phyloP scores from a whole-genome alignment of 23 tunicate genomes.

The Trididemnum miniatum region DNA sequence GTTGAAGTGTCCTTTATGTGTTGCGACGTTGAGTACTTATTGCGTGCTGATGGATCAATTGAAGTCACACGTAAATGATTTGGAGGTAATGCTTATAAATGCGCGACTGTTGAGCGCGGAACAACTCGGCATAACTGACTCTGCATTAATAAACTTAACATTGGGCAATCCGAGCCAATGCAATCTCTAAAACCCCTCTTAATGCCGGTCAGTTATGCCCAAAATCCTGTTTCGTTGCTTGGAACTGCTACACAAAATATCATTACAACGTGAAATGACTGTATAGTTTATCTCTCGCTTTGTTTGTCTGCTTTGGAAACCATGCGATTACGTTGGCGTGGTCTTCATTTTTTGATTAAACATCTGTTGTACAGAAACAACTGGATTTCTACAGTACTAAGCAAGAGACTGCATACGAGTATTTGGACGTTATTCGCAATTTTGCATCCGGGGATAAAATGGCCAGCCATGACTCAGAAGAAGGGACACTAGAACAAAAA shows the following conservation, averaged over 20 bases:
- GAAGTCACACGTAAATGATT: constrained; percentile 1
- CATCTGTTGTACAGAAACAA: constrained; percentile 10
- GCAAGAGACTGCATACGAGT: constrained; percentile 26
- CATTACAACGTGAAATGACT: no score
- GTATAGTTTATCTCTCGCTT: no score
- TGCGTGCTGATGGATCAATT: not conserved
- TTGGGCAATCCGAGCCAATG: no score
- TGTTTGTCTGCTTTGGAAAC: no score
- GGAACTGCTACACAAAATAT: no score
- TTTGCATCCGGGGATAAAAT: not conserved
- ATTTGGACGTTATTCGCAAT: not conserved
- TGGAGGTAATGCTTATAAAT: constrained; percentile 34
- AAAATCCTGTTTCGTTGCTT: no score
- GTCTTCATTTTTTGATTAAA: not conserved
- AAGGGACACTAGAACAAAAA: not conserved
- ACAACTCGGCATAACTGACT: no score
- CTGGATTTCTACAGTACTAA: constrained; percentile 46
- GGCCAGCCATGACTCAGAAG: not conserved
- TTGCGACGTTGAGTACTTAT: constrained; percentile 28
- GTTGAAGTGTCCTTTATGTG: constrained; percentile 67
- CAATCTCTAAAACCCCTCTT: no score
- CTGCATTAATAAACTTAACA: no score
- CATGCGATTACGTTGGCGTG: no score
- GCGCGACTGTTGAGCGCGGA: no score
- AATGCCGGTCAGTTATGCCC: no score